These are phyloP conservation scores for Megalops cyprinoides DNA, from an alignment of 2,797 vertebrate genomes.

Conservation along the genomic window DNA sequence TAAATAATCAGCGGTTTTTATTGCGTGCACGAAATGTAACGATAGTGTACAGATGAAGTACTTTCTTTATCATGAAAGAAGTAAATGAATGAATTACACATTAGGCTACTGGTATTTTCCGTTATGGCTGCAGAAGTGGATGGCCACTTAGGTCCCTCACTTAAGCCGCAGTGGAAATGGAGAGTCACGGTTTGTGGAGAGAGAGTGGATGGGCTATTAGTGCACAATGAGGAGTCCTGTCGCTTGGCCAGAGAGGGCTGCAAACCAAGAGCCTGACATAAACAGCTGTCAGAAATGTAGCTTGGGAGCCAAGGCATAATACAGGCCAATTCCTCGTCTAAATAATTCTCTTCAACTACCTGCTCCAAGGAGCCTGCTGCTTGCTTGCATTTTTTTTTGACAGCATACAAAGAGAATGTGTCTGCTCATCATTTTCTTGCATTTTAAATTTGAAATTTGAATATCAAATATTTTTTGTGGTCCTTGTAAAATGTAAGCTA, in stretches of 20 bases:
- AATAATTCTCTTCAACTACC: background rate
- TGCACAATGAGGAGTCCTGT: slow-evolving; percentile 30
- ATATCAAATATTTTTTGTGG: too few relatives aligned
- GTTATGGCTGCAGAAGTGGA: background rate
- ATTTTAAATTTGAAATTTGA: too few relatives aligned
- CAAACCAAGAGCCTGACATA: background rate
- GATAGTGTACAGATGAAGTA: too few relatives aligned
- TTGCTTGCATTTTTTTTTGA: background rate
- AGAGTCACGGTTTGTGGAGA: slow-evolving; percentile 14
- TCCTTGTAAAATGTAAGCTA: too few relatives aligned
- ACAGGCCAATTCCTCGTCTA: background rate
- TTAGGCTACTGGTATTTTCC: background rate
- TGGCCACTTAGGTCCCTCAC: slow-evolving; percentile 7
- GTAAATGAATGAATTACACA: background rate
- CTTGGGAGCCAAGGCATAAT: background rate
- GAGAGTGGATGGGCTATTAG: slow-evolving; percentile 31
- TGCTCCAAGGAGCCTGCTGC: background rate
- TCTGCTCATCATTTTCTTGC: background rate
- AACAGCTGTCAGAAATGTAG: slow-evolving; percentile 3
- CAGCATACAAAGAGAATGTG: background rate
- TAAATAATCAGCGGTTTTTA: background rate
- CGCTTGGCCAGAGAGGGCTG: background rate
- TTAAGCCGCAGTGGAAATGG: slow-evolving; percentile 32
- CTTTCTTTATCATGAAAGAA: background rate
- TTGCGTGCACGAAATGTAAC: too few relatives aligned